Conservation (phyloP, 1,140 invertebrate genomes). For the Nixonia krombeini region DNA sequence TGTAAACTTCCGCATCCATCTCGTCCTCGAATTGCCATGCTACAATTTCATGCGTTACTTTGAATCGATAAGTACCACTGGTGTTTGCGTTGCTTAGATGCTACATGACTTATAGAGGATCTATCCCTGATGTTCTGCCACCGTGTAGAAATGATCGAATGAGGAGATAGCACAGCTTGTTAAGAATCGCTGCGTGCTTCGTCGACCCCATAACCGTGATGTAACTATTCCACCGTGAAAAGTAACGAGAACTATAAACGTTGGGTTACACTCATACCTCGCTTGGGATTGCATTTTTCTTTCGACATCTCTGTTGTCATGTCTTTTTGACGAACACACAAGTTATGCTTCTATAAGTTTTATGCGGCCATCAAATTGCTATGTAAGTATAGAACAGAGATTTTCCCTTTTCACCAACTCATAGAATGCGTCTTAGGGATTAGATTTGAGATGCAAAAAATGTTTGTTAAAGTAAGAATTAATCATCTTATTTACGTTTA, state of each 20-base stretch:
- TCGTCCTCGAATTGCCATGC: too few relatives aligned
- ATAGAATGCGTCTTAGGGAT: too few relatives aligned
- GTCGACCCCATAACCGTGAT: neutral
- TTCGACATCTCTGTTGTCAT: neutral
- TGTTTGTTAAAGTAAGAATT: too few relatives aligned
- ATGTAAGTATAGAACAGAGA: too few relatives aligned
- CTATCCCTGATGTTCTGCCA: neutral
- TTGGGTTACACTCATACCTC: neutral
- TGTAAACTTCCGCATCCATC: constrained; percentile 5
- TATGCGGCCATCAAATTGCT: too few relatives aligned
- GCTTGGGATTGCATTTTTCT: neutral
- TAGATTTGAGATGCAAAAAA: too few relatives aligned
- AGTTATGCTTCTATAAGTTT: neutral
- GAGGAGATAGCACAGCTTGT: too few relatives aligned
- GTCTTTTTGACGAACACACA: too few relatives aligned
- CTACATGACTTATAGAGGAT: too few relatives aligned
- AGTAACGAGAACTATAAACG: neutral
- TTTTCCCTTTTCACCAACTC: too few relatives aligned
- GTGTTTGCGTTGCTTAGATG: constrained; percentile 3
- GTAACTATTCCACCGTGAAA: neutral
- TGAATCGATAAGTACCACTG: constrained; percentile 27
- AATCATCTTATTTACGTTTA: too few relatives aligned
- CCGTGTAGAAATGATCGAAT: neutral
- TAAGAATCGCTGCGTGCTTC: neutral
- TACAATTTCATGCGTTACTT: constrained; percentile 21